Percentiles rank a stretch among this genome's conserved stretches.
These are phyloP conservation scores for Eidolon dupreanum DNA, from an alignment of 2,797 vertebrate genomes.

Conservation along the genomic window DNA sequence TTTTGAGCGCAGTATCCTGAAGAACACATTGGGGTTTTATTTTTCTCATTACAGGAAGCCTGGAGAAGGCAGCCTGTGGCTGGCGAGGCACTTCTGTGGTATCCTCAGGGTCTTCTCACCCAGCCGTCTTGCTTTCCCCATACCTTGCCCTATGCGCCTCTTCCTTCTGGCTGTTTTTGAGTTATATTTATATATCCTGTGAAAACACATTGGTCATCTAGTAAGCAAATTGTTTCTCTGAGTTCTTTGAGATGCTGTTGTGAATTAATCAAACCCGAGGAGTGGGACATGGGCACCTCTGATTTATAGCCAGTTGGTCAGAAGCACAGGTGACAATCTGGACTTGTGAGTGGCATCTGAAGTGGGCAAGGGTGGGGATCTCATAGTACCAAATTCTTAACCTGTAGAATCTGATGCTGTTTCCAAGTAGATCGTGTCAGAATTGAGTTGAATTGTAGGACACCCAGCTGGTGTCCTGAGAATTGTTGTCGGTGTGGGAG, in stretches of 20 bases:
- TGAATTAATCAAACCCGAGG: neutral
- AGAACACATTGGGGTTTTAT: neutral
- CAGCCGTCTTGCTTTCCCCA: neutral
- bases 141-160: neutral
- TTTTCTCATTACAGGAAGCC: neutral
- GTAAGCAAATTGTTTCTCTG: neutral
- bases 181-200: neutral
- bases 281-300: neutral
- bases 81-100: neutral
- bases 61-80: neutral
- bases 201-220: neutral
- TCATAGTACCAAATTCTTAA: neutral
- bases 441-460: neutral
- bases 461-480: neutral
- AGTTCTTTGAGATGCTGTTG: neutral
- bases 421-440: neutral
- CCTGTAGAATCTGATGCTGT: neutral
- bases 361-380: neutral
- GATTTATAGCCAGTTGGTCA: neutral
- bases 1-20: neutral
- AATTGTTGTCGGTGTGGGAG: neutral
- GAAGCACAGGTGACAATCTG: neutral
- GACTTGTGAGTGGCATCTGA: neutral
- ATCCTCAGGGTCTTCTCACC: neutral
- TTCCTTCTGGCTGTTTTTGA: neutral